Percentiles rank a stretch among this genome's conserved stretches.
Evolutionary conservation across 2,797 vertebrate genomes (phyloP).

Genomic region (Characodon lateralis): DNA sequence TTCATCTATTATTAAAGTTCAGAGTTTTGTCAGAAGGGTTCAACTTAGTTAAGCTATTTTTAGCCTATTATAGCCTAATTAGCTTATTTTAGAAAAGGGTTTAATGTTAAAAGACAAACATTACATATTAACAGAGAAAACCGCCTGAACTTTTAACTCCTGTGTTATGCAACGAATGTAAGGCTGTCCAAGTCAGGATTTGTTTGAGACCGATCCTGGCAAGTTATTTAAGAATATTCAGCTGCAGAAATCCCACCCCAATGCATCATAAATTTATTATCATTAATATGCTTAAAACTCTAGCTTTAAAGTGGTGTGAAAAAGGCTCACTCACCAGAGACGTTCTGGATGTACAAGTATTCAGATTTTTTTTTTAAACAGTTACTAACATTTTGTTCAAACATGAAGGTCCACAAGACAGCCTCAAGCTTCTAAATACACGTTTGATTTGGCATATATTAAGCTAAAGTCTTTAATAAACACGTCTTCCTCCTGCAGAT

Average conservation of each 20-base stretch:
- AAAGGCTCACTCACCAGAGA: not conserved
- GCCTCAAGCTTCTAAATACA: not conserved
- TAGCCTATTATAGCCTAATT: not conserved
- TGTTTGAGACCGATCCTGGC: not conserved
- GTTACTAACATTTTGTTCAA: not conserved
- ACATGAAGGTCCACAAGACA: not conserved
- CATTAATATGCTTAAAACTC: not conserved
- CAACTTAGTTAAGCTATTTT: not conserved
- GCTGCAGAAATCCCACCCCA: not conserved
- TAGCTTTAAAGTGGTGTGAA: not conserved
- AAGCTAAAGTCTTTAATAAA: not conserved
- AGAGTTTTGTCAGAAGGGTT: not conserved
- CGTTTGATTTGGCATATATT: not conserved
- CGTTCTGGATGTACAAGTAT: not conserved
- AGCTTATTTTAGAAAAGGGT: not conserved
- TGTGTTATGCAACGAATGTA: not conserved
- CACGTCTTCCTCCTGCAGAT: not conserved
- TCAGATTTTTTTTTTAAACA: too few relatives aligned
- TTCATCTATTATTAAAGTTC: slow-evolving; percentile 32
- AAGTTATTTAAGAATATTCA: not conserved
- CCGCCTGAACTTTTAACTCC: not conserved
- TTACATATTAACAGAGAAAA: not conserved
- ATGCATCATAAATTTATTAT: not conserved
- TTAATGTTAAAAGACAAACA: not conserved
- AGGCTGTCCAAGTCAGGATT: not conserved